Percentiles rank a stretch among this genome's conserved stretches.
phyloP scores from a whole-genome alignment of 2,797 vertebrate species.

The Phrynocephalus vlangalii region DNA sequence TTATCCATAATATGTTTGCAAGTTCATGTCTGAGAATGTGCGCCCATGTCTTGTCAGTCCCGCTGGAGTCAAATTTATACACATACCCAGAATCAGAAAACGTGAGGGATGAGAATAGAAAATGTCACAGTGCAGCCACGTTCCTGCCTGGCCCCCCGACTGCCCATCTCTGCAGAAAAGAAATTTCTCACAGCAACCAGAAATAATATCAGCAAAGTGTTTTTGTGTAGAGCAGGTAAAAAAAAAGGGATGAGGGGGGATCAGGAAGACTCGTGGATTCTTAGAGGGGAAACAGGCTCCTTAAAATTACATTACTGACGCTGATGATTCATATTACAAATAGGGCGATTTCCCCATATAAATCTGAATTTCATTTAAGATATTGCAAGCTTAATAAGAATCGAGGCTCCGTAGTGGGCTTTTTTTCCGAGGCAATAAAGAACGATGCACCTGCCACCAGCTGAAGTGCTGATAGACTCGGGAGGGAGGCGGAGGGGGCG shows the following conservation, averaged over 20 bases:
- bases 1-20: too few relatives aligned
- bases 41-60: background rate
- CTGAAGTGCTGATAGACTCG: constrained; percentile 39
- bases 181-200: background rate
- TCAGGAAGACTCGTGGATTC: constrained; percentile 56
- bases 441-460: constrained; percentile 67
- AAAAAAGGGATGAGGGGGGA: background rate
- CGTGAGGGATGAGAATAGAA: background rate
- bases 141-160: background rate
- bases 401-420: constrained; percentile 52
- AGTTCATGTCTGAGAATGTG: too few relatives aligned
- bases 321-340: constrained; percentile 75
- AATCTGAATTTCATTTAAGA: constrained; percentile 74
- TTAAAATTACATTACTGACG: constrained; percentile 72
- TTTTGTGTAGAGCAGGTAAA: rapidly evolving
- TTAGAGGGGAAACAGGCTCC: constrained; percentile 46
- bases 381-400: constrained; percentile 74
- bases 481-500: background rate
- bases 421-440: constrained; percentile 73
- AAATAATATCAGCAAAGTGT: background rate
- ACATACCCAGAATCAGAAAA: background rate
- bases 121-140: background rate
- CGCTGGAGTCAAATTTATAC: background rate
- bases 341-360: constrained; percentile 63
- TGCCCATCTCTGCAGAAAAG: background rate